phyloP scores from a whole-genome alignment of 2,113 vertebrate genomes.

The Pelodiscus sinensis region DNA sequence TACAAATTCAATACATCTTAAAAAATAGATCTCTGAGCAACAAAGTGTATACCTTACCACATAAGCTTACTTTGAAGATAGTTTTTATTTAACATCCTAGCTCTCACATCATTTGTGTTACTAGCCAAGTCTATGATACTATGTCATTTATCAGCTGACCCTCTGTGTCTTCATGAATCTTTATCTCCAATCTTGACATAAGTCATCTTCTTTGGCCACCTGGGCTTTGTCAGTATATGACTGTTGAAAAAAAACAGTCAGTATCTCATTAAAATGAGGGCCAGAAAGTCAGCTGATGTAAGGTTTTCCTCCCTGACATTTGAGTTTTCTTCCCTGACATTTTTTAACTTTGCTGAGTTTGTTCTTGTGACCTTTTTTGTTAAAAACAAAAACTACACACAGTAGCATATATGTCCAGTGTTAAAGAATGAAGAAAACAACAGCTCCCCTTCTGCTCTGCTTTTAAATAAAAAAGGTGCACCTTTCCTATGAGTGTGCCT shows the following conservation, averaged over 20 bases:
- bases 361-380: not conserved
- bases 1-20: constrained; percentile 3
- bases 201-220: constrained; percentile 57
- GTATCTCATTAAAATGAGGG: constrained; percentile 43
- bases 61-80: constrained; percentile 46
- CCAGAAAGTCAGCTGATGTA: constrained; percentile 27
- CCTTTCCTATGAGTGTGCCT: too few relatives aligned
- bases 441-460: too few relatives aligned
- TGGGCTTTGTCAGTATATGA: constrained; percentile 71
- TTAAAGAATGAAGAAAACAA: too few relatives aligned
- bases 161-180: constrained; percentile 63
- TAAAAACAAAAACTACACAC: not conserved
- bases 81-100: constrained; percentile 68
- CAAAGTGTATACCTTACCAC: constrained; percentile 3
- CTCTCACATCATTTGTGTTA: constrained; percentile 73
- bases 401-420: not conserved
- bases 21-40: constrained; percentile 18
- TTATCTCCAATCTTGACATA: constrained; percentile 70
- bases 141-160: constrained; percentile 68
- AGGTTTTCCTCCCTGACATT: not conserved
- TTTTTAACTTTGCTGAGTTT: not conserved
- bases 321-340: not conserved
- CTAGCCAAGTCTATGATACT: constrained; percentile 59
- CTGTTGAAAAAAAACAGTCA: constrained; percentile 50
- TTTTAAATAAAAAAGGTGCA: too few relatives aligned